These are phyloP conservation scores for Sinella curviseta DNA, from an alignment of 1,140 invertebrate species.

Conservation along the genomic window DNA sequence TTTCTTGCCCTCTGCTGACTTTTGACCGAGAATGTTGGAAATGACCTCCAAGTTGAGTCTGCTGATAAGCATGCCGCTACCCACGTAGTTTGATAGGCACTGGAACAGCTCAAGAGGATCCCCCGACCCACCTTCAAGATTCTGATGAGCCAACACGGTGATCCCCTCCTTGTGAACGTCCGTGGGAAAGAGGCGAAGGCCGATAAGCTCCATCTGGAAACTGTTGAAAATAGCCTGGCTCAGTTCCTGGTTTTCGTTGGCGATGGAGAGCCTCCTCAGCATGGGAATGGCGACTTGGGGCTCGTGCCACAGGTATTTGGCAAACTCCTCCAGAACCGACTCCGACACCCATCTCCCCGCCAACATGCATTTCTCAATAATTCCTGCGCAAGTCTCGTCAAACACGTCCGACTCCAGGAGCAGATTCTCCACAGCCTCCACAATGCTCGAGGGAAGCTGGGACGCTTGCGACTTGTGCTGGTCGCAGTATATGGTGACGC, in stretches of 20 bases:
- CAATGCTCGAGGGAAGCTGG: too few relatives aligned
- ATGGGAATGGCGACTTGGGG: background rate
- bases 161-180: background rate
- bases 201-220: slow-evolving; percentile 22
- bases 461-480: too few relatives aligned
- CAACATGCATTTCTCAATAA: slow-evolving; percentile 14
- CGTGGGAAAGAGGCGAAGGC: background rate
- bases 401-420: slow-evolving; percentile 18
- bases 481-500: too few relatives aligned
- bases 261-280: background rate
- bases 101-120: too few relatives aligned
- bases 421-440: slow-evolving; percentile 12
- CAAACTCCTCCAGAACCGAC: slow-evolving; percentile 4
- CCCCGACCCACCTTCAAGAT: too few relatives aligned
- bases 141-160: background rate
- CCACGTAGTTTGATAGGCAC: too few relatives aligned
- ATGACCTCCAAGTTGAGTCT: too few relatives aligned
- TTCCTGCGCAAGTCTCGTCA: slow-evolving; percentile 9
- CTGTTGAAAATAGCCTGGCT: background rate
- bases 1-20: too few relatives aligned
- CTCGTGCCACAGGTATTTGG: background rate
- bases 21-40: too few relatives aligned
- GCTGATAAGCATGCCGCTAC: too few relatives aligned
- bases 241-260: slow-evolving; percentile 19
- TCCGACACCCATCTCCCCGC: background rate